Percentiles rank a stretch among this genome's conserved stretches.
phyloP scores from a whole-genome alignment of 1,140 invertebrate genomes.

The Callitettix versicolor region DNA sequence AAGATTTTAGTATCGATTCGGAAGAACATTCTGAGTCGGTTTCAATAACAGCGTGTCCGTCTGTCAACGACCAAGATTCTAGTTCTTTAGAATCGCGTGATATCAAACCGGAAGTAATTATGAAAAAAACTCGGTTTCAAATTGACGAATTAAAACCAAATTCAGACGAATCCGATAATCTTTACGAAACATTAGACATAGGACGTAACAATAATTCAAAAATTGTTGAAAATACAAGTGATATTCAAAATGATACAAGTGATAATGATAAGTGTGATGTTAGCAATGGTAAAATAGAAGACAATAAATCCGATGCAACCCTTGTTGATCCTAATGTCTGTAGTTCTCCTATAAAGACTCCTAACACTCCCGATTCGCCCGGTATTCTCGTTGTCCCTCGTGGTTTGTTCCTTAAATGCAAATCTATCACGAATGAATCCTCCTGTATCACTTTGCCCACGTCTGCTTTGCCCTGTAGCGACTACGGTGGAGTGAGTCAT shows the following conservation, averaged over 20 bases:
- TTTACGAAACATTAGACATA: background rate
- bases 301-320: background rate
- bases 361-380: background rate
- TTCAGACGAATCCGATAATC: background rate
- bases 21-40: background rate
- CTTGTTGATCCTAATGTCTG: background rate
- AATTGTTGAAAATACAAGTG: background rate
- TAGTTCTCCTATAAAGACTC: background rate
- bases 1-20: conserved; percentile 4
- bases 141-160: background rate
- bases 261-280: background rate
- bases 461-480: conserved; percentile 32
- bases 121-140: conserved; percentile 4
- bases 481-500: conserved; percentile 30
- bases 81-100: background rate
- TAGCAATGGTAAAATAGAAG: background rate
- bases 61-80: background rate
- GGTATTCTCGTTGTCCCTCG: background rate
- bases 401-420: conserved; percentile 8
- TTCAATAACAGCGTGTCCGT: background rate
- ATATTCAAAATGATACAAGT: background rate
- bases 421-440: conserved; percentile 1
- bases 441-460: background rate
- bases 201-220: background rate
- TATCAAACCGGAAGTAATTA: background rate